Evolutionary conservation across 1,140 invertebrate species (phyloP).

Genomic region (Neodiprion pinetum): DNA sequence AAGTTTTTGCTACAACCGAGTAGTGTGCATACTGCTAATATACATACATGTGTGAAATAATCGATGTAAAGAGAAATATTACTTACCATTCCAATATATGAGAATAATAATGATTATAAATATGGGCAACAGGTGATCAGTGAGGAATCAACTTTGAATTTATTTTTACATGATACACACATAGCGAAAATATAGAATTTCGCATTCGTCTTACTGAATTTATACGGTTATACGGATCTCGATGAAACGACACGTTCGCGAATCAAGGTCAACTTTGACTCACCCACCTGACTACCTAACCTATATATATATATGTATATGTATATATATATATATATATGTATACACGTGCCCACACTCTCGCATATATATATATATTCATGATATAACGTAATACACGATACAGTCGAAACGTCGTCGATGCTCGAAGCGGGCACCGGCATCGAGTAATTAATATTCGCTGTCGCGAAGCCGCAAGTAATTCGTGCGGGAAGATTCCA

Average conservation of each 20-base stretch:
- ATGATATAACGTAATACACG: neutral
- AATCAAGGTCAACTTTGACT: neutral
- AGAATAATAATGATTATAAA: too few species aligned
- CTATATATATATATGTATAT: too few species aligned
- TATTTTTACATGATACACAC: conserved; percentile 58
- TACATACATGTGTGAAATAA: conserved; percentile 31
- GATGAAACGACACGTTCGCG: neutral
- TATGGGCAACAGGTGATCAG: neutral
- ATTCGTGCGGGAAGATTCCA: too few species aligned
- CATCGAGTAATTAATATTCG: neutral
- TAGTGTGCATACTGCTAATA: conserved; percentile 54
- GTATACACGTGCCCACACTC: too few species aligned
- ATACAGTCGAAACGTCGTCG: neutral
- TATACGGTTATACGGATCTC: neutral
- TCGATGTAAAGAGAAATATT: conserved; percentile 23
- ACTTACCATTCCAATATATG: too few species aligned
- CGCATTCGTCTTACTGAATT: neutral
- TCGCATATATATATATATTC: neutral
- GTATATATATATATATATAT: neutral
- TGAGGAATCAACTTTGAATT: conserved; percentile 48
- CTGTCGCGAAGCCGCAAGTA: too few species aligned
- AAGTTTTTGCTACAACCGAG: conserved; percentile 59
- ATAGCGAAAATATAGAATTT: conserved; percentile 1
- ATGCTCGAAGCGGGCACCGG: neutral
- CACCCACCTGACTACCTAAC: too few species aligned